Conservation (phyloP, 2,113 vertebrate species). For the Gallinago undulata region DNA sequence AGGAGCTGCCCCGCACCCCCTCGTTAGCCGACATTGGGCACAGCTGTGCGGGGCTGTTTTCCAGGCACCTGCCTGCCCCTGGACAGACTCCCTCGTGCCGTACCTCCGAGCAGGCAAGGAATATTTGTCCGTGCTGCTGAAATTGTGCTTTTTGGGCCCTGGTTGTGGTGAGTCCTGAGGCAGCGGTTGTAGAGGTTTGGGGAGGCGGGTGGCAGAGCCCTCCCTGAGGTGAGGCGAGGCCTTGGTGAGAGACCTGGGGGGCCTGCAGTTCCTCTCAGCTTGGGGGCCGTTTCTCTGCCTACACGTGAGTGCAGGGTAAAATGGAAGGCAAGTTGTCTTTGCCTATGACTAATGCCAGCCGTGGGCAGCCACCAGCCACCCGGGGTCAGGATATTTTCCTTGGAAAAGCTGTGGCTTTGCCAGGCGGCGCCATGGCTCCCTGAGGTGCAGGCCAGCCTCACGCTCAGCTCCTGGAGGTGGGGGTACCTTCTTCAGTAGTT, state of each 20-base stretch:
- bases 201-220: neutral
- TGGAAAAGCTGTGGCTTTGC: neutral
- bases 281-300: neutral
- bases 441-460: neutral
- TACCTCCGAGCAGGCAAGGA: rapidly evolving
- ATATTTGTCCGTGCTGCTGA: neutral
- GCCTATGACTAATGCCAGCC: too few relatives aligned
- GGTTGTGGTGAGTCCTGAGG: neutral
- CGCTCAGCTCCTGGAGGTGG: neutral
- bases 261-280: neutral
- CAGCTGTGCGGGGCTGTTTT: rapidly evolving
- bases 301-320: rapidly evolving
- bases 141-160: neutral
- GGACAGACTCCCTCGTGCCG: rapidly evolving
- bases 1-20: neutral
- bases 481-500: neutral
- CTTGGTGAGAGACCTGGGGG: neutral
- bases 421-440: neutral
- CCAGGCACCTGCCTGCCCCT: neutral
- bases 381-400: neutral
- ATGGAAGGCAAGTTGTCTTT: neutral
- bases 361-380: neutral
- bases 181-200: rapidly evolving
- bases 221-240: neutral
- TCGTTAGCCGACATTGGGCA: neutral